phyloP scores from a whole-genome alignment of 1,140 invertebrate species.

The Wasmannia auropunctata region DNA sequence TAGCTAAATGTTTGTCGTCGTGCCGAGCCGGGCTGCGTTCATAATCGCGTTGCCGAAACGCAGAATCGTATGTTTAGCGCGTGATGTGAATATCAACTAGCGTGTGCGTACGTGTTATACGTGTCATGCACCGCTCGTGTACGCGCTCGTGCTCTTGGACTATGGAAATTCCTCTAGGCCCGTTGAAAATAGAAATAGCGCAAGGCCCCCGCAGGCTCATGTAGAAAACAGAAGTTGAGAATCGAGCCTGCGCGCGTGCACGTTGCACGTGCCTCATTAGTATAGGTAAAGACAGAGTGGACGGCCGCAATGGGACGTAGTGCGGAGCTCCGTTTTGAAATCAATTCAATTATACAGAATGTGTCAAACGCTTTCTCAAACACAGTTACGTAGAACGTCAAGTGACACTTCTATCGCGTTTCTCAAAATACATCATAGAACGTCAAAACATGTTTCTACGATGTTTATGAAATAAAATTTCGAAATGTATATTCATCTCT shows the following conservation, averaged over 20 bases:
- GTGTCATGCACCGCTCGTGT: not conserved
- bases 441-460: not conserved
- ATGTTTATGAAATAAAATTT: not conserved
- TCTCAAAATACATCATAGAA: not conserved
- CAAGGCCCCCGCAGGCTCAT: not conserved
- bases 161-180: slow-evolving; percentile 14
- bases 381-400: not conserved
- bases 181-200: not conserved
- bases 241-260: not conserved
- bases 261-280: slow-evolving; percentile 22
- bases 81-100: slow-evolving; percentile 36
- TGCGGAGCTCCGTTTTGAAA: slow-evolving; percentile 20
- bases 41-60: slow-evolving; percentile 21
- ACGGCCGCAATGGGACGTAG: not conserved
- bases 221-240: not conserved
- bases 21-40: not conserved
- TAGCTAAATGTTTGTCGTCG: slow-evolving; percentile 31
- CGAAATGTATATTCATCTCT: not conserved
- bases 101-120: not conserved
- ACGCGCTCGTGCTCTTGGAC: too few species aligned
- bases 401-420: not conserved
- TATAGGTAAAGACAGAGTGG: slow-evolving; percentile 6
- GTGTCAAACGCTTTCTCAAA: slow-evolving; percentile 52
- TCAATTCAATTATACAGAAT: slow-evolving; percentile 44
- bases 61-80: slow-evolving; percentile 32